A percentile compares a stretch with the other conserved stretches of the same genome.
phyloP scores from a whole-genome alignment of 2,888 invertebrate genomes.

The Trachelus iudaicus region DNA sequence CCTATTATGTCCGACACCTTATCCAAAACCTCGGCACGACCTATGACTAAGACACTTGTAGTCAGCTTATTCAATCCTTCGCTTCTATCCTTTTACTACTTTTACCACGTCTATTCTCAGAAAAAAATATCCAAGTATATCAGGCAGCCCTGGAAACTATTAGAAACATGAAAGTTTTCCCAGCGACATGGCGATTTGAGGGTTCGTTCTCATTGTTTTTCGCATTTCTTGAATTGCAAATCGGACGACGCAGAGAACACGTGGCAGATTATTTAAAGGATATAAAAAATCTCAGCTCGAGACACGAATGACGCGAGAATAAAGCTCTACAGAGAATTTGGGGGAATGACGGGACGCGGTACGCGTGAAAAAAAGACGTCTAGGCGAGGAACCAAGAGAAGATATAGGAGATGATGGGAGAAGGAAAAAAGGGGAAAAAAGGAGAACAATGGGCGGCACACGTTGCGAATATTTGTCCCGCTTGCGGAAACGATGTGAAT shows the following conservation, averaged over 20 bases:
- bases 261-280: not conserved
- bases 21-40: not conserved
- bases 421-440: not conserved
- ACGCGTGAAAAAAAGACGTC: constrained; percentile 22
- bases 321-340: constrained; percentile 20
- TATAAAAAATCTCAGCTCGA: not conserved
- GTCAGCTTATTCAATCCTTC: not conserved
- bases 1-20: not conserved
- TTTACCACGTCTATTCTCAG: not conserved
- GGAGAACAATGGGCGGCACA: not conserved
- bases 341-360: constrained; percentile 18
- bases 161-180: too few relatives aligned
- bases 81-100: not conserved
- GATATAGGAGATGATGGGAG: not conserved
- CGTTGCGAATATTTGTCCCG: constrained; percentile 25
- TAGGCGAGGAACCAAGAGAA: constrained; percentile 1
- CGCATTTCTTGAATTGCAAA: not conserved
- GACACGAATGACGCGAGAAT: constrained; percentile 16
- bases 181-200: too few relatives aligned
- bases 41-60: not conserved
- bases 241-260: constrained; percentile 6
- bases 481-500: constrained; percentile 32
- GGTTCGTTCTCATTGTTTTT: not conserved
- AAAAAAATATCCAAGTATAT: not conserved
- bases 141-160: not conserved